Conservation (phyloP, 2,113 vertebrate genomes). For the Natator depressus region DNA sequence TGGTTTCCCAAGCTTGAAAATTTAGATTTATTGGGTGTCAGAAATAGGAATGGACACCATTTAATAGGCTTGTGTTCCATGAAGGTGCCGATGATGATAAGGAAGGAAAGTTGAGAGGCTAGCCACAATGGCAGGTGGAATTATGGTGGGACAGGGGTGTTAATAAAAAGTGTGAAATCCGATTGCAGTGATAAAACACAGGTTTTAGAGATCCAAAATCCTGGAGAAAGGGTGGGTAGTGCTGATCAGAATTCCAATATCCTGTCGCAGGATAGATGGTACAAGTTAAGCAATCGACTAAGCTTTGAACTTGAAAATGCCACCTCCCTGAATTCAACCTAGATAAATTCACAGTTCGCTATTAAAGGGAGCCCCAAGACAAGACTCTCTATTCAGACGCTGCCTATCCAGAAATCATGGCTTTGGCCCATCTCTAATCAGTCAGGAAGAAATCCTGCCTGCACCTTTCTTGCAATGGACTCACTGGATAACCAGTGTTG, state of each 20-base stretch:
- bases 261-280: background rate
- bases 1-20: constrained; percentile 78
- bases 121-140: background rate
- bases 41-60: constrained; percentile 66
- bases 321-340: background rate
- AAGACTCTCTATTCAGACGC: fast-evolving
- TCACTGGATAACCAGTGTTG: background rate
- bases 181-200: background rate
- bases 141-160: background rate
- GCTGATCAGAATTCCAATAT: background rate
- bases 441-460: fast-evolving
- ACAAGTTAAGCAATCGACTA: background rate
- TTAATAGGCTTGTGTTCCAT: constrained; percentile 64
- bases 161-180: background rate
- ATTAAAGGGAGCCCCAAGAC: fast-evolving
- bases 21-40: constrained; percentile 83
- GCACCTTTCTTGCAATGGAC: background rate
- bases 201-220: background rate
- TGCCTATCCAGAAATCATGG: background rate
- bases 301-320: fast-evolving
- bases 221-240: background rate
- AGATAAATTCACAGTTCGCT: fast-evolving
- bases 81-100: constrained; percentile 30
- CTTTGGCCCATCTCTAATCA: background rate
- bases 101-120: constrained; percentile 12